A percentile compares a stretch with the other conserved stretches of the same genome.
These are phyloP conservation scores for Bombus huntii DNA, from an alignment of 1,140 invertebrate genomes.

Conservation along the genomic window DNA sequence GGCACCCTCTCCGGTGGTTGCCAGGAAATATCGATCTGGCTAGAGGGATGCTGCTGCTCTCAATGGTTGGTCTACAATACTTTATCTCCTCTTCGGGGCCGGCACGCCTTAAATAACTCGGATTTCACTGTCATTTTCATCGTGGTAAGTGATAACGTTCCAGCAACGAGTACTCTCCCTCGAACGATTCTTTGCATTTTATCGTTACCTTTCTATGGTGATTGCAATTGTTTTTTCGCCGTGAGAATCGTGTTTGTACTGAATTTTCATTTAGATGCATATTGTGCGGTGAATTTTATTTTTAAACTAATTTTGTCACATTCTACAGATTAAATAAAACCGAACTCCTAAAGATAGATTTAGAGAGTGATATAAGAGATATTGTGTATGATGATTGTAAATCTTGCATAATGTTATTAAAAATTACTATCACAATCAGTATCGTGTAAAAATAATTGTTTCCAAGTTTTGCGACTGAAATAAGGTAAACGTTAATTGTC, in stretches of 20 bases:
- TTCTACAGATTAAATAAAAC: background rate
- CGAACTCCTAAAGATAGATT: background rate
- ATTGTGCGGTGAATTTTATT: background rate
- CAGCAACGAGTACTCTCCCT: background rate
- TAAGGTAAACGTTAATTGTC: too few relatives aligned
- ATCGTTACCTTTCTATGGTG: too few relatives aligned
- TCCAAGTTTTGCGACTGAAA: too few relatives aligned
- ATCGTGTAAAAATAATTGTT: background rate
- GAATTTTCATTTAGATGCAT: background rate
- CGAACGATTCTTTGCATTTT: background rate
- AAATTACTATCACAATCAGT: background rate
- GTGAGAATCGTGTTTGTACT: too few relatives aligned
- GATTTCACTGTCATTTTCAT: slow-evolving; percentile 61
- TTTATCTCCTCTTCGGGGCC: slow-evolving; percentile 63
- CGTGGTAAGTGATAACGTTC: background rate
- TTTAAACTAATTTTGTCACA: background rate
- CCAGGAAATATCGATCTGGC: slow-evolving; percentile 78
- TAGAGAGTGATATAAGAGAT: too few relatives aligned
- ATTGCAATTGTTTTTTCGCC: too few relatives aligned
- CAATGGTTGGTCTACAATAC: slow-evolving; percentile 60
- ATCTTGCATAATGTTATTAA: background rate
- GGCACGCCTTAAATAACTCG: slow-evolving; percentile 65
- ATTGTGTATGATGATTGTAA: background rate
- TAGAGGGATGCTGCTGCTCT: slow-evolving; percentile 68
- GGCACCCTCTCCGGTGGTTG: slow-evolving; percentile 74